Evolutionary conservation across 23 tunicate genomes (phyloP).

Genomic region (Styela clava): DNA sequence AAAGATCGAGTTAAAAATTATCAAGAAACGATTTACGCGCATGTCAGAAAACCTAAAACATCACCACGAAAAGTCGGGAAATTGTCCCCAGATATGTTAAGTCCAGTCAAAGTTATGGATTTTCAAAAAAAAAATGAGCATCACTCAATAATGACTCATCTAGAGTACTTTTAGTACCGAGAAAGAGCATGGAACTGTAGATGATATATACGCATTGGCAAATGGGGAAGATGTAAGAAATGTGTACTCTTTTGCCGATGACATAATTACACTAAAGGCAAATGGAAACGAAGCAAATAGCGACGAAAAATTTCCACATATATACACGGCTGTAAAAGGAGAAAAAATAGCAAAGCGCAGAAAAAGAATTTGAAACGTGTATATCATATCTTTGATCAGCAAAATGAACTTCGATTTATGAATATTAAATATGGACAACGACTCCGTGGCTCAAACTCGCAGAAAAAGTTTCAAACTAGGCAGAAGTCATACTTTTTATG

Average conservation of each 20-base stretch:
- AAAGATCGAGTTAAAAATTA: not conserved
- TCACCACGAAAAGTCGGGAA: not conserved
- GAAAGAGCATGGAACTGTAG: not conserved
- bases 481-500: too few species aligned
- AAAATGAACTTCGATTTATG: too few species aligned
- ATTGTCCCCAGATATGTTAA: not conserved
- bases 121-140: too few species aligned
- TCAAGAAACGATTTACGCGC: not conserved
- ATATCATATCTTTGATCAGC: too few species aligned
- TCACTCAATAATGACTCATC: too few species aligned
- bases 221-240: not conserved
- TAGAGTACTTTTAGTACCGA: too few species aligned
- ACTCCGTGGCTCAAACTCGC: too few species aligned
- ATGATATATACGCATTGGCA: not conserved
- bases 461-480: too few species aligned
- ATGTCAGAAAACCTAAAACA: not conserved
- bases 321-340: not conserved
- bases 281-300: not conserved
- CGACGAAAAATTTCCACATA: not conserved
- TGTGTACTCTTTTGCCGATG: not conserved
- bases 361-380: not conserved
- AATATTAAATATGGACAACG: too few species aligned
- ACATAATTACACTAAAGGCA: not conserved
- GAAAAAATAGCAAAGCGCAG: not conserved
- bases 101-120: not conserved